Evolutionary conservation across 2,113 vertebrate species (phyloP).

Genomic region (Pangasianodon gigas): DNA sequence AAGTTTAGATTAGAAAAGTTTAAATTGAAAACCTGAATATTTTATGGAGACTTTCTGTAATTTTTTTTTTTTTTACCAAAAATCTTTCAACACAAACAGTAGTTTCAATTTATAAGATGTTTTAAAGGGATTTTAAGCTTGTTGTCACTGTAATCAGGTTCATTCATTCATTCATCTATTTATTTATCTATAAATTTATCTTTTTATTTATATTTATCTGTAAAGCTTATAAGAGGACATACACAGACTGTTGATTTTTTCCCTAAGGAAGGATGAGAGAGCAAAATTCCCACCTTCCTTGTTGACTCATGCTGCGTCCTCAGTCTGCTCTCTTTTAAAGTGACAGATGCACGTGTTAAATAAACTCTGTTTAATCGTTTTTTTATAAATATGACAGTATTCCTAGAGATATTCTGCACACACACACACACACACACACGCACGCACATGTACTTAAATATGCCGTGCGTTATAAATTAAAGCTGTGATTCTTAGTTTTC

Average conservation of each 20-base stretch:
- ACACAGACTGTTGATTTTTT: conserved; percentile 42
- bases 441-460: not conserved
- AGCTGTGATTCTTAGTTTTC: not conserved
- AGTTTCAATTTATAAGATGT: not conserved
- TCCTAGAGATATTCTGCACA: not conserved
- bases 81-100: not conserved
- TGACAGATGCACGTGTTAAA: conserved; percentile 16
- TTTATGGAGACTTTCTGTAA: too few species aligned
- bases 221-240: not conserved
- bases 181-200: not conserved
- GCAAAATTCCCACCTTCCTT: conserved; percentile 64
- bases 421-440: too few species aligned
- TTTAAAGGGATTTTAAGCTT: not conserved
- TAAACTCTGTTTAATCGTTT: not conserved
- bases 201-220: not conserved
- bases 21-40: too few species aligned
- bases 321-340: conserved; percentile 62
- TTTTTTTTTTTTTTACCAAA: not conserved
- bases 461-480: not conserved
- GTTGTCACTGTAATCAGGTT: not conserved
- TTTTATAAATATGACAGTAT: not conserved
- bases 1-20: too few species aligned
- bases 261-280: conserved; percentile 69
- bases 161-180: not conserved
- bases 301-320: conserved; percentile 54